Evolutionary conservation across 2,113 vertebrate species (phyloP).

Genomic region (Pseudorectes ferrugineus): DNA sequence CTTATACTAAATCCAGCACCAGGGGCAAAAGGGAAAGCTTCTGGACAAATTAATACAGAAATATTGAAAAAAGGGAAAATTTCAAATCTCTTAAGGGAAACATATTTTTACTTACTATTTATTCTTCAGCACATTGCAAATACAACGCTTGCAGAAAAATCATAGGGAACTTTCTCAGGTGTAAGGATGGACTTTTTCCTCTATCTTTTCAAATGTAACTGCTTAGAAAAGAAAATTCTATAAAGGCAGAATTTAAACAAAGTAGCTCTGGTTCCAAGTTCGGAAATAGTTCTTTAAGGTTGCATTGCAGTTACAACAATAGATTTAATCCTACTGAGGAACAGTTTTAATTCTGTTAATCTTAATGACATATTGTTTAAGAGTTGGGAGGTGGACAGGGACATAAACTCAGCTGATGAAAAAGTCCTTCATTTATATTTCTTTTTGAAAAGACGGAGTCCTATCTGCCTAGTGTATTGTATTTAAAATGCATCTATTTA

Average conservation of each 20-base stretch:
- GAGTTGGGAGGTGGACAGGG: background rate
- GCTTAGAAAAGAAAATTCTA: background rate
- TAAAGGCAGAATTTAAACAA: background rate
- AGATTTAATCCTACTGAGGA: background rate
- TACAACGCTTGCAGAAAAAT: background rate
- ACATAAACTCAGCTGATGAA: background rate
- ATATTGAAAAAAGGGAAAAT: background rate
- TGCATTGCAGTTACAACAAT: background rate
- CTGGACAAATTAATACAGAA: background rate
- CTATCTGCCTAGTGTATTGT: background rate
- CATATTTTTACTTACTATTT: background rate
- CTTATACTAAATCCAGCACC: rapidly evolving
- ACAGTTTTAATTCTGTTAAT: background rate
- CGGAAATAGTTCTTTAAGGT: background rate
- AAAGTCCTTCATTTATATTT: background rate
- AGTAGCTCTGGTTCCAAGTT: background rate
- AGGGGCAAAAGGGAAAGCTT: background rate
- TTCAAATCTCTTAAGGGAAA: background rate
- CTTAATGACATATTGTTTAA: background rate
- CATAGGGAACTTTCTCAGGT: background rate
- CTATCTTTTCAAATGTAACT: background rate
- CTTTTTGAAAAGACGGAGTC: background rate
- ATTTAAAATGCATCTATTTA: background rate
- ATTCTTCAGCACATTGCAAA: background rate
- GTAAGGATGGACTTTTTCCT: background rate